These are phyloP conservation scores for Mongoloraphidia duomilia DNA, from an alignment of 2,888 invertebrate genomes.

Conservation along the genomic window DNA sequence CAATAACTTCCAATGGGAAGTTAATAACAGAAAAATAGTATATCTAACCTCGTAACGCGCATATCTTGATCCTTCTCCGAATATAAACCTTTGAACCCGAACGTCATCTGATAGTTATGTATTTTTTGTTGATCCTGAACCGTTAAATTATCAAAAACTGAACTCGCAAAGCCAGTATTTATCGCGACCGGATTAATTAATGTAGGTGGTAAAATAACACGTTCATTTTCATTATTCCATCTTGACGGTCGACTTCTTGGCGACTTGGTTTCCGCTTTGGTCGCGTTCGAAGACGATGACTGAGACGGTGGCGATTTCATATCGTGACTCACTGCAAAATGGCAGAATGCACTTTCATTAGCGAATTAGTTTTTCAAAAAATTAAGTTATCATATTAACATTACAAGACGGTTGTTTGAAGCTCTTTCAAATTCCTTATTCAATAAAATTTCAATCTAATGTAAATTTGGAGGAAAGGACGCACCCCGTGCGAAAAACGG, in stretches of 20 bases:
- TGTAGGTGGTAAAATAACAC: neutral
- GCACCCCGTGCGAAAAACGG: neutral
- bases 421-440: no score
- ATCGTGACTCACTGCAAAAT: no score
- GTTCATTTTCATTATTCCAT: constrained; percentile 22
- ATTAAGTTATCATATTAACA: no score
- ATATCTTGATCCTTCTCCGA: constrained; percentile 28
- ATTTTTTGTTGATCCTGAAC: constrained; percentile 13
- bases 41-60: constrained; percentile 23
- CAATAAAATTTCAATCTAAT: no score
- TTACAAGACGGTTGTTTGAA: no score
- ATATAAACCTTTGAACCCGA: constrained; percentile 21
- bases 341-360: no score
- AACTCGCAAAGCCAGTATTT: constrained; percentile 1
- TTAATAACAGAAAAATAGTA: no score
- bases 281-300: no score
- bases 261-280: neutral
- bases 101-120: constrained; percentile 12
- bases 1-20: no score
- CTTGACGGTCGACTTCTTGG: constrained; percentile 24
- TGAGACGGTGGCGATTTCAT: no score
- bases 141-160: constrained; percentile 8
- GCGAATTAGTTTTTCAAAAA: no score
- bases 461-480: no score
- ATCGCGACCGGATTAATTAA: constrained; percentile 3